Conservation (phyloP, 2,113 vertebrate genomes). For the Sander lucioperca region DNA sequence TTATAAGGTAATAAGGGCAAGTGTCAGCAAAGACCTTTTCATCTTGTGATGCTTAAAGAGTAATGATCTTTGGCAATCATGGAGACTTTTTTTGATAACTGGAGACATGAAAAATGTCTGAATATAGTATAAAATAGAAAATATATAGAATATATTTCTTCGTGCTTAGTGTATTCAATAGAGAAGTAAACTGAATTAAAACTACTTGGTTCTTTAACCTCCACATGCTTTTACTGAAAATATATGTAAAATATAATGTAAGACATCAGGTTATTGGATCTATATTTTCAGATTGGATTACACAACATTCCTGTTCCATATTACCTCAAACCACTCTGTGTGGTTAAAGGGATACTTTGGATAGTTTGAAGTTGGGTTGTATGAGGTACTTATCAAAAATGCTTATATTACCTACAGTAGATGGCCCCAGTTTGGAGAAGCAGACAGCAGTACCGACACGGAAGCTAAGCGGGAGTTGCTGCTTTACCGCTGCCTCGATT, state of each 20-base stretch:
- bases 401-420: too few relatives aligned
- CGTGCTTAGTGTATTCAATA: too few relatives aligned
- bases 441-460: too few relatives aligned
- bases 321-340: not conserved
- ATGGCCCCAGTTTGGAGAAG: too few relatives aligned
- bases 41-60: not conserved
- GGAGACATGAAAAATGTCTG: not conserved
- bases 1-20: not conserved
- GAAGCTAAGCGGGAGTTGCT: too few relatives aligned
- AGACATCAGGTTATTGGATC: not conserved
- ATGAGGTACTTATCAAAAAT: too few relatives aligned
- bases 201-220: not conserved
- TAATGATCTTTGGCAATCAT: not conserved
- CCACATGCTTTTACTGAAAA: too few relatives aligned
- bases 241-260: not conserved
- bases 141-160: too few relatives aligned
- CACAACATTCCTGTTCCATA: not conserved
- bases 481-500: too few relatives aligned
- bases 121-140: too few relatives aligned
- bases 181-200: too few relatives aligned
- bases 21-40: slow-evolving; percentile 2
- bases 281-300: not conserved
- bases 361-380: too few relatives aligned
- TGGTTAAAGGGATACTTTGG: not conserved
- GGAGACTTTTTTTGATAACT: slow-evolving; percentile 1